Conservation (phyloP, 2,797 vertebrate species). For the Pygocentrus nattereri region DNA sequence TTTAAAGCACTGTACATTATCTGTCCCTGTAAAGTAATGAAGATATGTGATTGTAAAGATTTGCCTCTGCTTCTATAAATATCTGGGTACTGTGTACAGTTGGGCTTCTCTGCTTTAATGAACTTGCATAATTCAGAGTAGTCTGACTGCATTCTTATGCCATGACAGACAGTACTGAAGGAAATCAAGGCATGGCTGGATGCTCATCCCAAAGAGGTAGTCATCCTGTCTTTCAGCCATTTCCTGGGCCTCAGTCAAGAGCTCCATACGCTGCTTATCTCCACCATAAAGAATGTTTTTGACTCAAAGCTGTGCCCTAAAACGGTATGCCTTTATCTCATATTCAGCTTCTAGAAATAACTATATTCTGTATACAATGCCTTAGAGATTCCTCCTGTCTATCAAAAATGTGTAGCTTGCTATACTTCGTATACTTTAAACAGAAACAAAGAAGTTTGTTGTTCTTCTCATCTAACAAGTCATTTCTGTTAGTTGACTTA, state of each 20-base stretch:
- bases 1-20: background rate
- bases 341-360: background rate
- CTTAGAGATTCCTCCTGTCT: background rate
- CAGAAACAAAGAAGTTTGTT: no score
- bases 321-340: slow-evolving; percentile 75
- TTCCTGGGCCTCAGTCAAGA: slow-evolving; percentile 85
- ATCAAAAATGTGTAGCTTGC: background rate
- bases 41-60: background rate
- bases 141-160: slow-evolving; percentile 4
- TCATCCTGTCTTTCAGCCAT: slow-evolving; percentile 91
- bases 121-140: background rate
- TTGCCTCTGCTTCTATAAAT: background rate
- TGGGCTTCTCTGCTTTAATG: slow-evolving; percentile 5
- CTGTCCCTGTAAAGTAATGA: background rate
- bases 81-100: background rate
- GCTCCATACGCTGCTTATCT: slow-evolving; percentile 83
- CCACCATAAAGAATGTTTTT: slow-evolving; percentile 84
- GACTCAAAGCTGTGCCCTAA: slow-evolving; percentile 86
- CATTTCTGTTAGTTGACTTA: no score
- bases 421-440: background rate
- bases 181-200: slow-evolving; percentile 91
- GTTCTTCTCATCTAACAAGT: no score
- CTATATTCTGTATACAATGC: background rate
- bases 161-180: slow-evolving; percentile 81
- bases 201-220: slow-evolving; percentile 86